These are phyloP conservation scores for Nyctibius bracteatus DNA, from an alignment of 2,113 vertebrate species.

Conservation along the genomic window DNA sequence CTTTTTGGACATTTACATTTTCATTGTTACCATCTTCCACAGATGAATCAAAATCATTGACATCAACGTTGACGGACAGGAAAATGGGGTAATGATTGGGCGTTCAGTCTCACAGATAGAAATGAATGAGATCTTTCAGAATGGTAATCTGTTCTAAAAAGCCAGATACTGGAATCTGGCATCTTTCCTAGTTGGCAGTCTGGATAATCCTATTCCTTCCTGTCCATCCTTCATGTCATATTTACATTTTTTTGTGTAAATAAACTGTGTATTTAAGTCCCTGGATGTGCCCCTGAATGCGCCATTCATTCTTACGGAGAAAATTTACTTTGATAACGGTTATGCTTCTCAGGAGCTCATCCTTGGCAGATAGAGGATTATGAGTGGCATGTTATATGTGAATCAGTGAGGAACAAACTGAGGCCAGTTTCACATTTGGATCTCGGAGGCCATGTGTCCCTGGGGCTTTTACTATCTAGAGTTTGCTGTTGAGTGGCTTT, in stretches of 20 bases:
- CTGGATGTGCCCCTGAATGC: fast-evolving
- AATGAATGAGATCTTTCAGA: not conserved
- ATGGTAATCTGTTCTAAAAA: not conserved
- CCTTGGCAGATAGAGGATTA: not conserved
- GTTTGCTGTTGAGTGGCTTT: not conserved
- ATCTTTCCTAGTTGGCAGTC: not conserved
- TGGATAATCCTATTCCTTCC: not conserved
- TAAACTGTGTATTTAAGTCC: not conserved
- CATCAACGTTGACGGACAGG: not conserved
- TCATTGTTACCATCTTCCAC: not conserved
- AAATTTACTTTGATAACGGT: not conserved
- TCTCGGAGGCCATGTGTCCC: not conserved
- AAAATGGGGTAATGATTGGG: not conserved
- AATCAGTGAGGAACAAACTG: not conserved
- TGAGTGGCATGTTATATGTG: not conserved
- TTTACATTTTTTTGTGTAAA: not conserved
- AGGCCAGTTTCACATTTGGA: not conserved
- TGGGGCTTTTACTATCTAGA: not conserved
- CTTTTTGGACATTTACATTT: not conserved
- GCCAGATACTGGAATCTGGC: not conserved
- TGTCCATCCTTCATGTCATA: not conserved
- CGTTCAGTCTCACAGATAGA: not conserved
- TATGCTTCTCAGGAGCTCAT: not conserved
- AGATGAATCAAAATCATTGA: not conserved
- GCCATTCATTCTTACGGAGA: not conserved